Evolutionary conservation across 1,140 invertebrate species (phyloP).

Genomic region (Drosophila burlai): DNA sequence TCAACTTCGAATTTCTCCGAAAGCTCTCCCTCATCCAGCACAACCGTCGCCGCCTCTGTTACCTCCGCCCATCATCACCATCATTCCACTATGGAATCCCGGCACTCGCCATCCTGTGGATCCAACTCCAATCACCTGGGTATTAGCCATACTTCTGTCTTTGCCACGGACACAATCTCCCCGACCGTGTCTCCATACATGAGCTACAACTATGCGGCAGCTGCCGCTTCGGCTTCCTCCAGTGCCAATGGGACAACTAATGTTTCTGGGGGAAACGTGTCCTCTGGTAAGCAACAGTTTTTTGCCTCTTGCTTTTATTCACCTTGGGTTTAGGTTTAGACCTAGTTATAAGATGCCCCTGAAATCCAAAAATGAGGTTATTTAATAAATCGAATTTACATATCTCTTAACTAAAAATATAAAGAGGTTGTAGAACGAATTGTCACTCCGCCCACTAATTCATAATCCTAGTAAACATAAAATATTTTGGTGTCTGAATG

Average conservation of each 20-base stretch:
- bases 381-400: constrained; percentile 77
- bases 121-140: constrained; percentile 53
- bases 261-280: constrained; percentile 23
- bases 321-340: constrained; percentile 71
- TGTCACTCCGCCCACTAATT: constrained; percentile 61
- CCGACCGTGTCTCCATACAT: constrained; percentile 62
- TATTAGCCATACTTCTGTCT: constrained; percentile 31
- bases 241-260: background rate
- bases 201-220: constrained; percentile 71
- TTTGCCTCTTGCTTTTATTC: constrained; percentile 82
- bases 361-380: constrained; percentile 12
- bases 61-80: constrained; percentile 21
- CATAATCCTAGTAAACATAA: constrained; percentile 8
- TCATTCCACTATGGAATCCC: constrained; percentile 42
- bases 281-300: constrained; percentile 76
- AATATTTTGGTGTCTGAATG: background rate
- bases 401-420: constrained; percentile 56
- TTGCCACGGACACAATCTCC: constrained; percentile 48
- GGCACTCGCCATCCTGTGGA: constrained; percentile 40
- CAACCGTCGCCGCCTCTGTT: constrained; percentile 11
- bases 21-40: constrained; percentile 15
- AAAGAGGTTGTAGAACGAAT: constrained; percentile 54
- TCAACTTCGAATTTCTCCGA: constrained; percentile 17
- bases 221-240: constrained; percentile 45
- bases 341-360: constrained; percentile 2